These are phyloP conservation scores for Hirtodrosophila cameraria DNA, from an alignment of 2,888 invertebrate genomes.

Conservation along the genomic window DNA sequence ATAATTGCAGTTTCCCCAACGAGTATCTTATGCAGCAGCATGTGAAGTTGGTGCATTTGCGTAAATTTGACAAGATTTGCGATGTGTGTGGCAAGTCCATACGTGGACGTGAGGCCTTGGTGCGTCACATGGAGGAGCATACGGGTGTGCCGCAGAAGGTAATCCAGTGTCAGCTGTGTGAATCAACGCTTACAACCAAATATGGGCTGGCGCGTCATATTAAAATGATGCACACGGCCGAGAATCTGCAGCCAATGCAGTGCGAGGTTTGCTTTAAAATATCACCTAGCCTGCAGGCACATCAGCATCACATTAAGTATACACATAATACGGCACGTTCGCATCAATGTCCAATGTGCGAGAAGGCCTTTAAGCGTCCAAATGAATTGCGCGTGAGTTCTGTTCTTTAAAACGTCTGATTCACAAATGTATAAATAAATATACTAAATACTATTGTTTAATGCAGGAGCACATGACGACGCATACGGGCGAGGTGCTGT, in stretches of 20 bases:
- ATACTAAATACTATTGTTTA: background rate
- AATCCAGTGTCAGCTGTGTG: conserved; percentile 80
- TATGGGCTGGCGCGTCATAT: conserved; percentile 81
- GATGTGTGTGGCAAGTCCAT: conserved; percentile 82
- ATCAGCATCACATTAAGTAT: conserved; percentile 80
- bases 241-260: conserved; percentile 74
- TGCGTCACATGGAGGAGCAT: conserved; percentile 80
- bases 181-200: conserved; percentile 73
- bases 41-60: conserved; percentile 77
- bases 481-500: conserved; percentile 78
- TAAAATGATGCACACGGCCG: conserved; percentile 77
- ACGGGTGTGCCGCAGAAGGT: conserved; percentile 67
- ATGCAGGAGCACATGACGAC: conserved; percentile 81
- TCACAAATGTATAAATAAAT: background rate
- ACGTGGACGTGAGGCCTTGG: conserved; percentile 73
- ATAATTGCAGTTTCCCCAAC: conserved; percentile 69
- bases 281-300: conserved; percentile 75
- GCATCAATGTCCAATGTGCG: conserved; percentile 82
- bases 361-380: conserved; percentile 81
- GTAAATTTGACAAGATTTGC: conserved; percentile 80
- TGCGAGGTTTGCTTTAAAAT: conserved; percentile 78
- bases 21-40: conserved; percentile 78
- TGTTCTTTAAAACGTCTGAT: background rate
- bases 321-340: conserved; percentile 77
- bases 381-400: conserved; percentile 70